These are phyloP conservation scores for Trissonchulus latispiculum DNA, from an alignment of 2,888 invertebrate genomes.

Conservation along the genomic window DNA sequence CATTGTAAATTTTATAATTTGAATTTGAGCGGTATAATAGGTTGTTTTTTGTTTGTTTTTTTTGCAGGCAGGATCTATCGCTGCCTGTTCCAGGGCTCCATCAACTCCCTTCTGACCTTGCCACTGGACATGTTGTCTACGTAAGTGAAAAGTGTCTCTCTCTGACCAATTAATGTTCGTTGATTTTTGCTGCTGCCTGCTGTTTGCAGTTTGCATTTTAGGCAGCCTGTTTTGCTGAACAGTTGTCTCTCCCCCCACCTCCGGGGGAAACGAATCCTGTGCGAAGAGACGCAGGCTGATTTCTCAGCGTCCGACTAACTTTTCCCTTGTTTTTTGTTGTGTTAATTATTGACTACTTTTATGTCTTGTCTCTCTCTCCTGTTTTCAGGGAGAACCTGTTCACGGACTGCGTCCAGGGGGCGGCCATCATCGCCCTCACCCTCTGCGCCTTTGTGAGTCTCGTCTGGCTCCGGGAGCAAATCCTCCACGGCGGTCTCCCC, in stretches of 20 bases:
- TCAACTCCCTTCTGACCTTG: conserved; percentile 65
- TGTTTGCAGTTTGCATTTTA: too few relatives aligned
- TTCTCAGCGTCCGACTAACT: too few relatives aligned
- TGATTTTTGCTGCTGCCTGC: too few relatives aligned
- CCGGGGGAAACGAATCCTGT: too few relatives aligned
- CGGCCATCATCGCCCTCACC: conserved; percentile 91
- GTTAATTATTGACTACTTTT: too few relatives aligned
- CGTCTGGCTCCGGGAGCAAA: conserved; percentile 95
- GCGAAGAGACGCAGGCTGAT: too few relatives aligned
- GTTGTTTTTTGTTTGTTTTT: background rate
- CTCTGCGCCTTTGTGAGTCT: conserved; percentile 70
- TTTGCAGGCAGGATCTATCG: conserved; percentile 67
- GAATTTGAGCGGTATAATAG: background rate
- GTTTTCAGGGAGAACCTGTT: conserved; percentile 35
- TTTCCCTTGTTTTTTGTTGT: too few relatives aligned
- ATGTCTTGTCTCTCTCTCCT: too few relatives aligned
- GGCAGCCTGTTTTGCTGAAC: too few relatives aligned
- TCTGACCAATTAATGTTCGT: too few relatives aligned
- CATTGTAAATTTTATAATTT: too few relatives aligned
- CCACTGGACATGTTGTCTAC: conserved; percentile 84
- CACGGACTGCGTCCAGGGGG: conserved; percentile 81
- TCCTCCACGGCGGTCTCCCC: conserved; percentile 89
- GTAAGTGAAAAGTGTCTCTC: too few relatives aligned
- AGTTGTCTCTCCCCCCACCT: background rate
- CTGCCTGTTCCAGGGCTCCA: conserved; percentile 77